Evolutionary conservation across 2,113 vertebrate species (phyloP).

Genomic region (Leiothrix lutea): DNA sequence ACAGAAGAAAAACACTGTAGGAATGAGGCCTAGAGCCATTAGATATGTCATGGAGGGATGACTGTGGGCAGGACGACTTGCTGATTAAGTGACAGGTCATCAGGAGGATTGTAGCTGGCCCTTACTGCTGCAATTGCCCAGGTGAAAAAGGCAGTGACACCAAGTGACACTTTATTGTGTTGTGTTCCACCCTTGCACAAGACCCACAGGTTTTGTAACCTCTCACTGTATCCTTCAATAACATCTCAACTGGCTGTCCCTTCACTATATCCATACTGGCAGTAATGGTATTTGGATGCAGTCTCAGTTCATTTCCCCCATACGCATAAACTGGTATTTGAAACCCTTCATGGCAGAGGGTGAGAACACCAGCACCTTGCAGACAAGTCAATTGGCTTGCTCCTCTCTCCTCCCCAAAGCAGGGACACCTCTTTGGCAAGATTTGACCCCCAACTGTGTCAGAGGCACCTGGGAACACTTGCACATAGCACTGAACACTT

Average conservation of each 20-base stretch:
- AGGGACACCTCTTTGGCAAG: neutral
- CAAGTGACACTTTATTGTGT: no score
- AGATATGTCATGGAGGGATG: neutral
- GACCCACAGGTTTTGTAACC: neutral
- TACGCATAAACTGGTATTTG: neutral
- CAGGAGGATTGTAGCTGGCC: neutral
- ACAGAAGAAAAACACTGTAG: neutral
- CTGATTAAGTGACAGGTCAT: no score
- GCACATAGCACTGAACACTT: neutral
- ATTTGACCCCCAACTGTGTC: neutral
- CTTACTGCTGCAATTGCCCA: neutral
- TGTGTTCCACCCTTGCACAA: neutral
- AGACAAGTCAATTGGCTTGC: neutral
- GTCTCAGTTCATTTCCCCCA: neutral
- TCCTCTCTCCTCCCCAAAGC: neutral
- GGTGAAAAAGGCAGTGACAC: neutral
- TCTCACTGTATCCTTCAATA: neutral
- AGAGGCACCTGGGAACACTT: neutral
- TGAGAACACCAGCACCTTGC: neutral
- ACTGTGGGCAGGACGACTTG: neutral
- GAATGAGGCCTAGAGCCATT: neutral
- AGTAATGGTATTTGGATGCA: neutral
- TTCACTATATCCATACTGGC: neutral
- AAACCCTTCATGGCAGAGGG: neutral
- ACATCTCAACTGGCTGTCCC: accelerated